Conservation (phyloP, 1,140 invertebrate genomes). For the Zaprionus inermis region DNA sequence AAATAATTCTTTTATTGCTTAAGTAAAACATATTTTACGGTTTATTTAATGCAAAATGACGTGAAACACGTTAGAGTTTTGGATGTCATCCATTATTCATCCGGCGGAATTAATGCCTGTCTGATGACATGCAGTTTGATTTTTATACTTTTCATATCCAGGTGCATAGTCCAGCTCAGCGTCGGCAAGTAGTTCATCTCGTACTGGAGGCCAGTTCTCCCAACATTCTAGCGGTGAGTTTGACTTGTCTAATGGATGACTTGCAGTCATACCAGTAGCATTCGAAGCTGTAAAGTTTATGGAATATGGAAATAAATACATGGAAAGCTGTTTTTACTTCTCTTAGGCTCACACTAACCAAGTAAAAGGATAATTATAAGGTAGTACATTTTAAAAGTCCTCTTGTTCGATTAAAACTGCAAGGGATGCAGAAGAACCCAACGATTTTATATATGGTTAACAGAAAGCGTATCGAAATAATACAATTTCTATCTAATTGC, state of each 20-base stretch:
- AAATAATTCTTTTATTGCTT: constrained; percentile 39
- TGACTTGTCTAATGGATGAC: neutral
- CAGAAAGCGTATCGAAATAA: neutral
- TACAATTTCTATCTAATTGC: neutral
- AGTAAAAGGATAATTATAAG: constrained; percentile 5
- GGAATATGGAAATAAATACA: neutral
- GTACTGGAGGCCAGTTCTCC: constrained; percentile 35
- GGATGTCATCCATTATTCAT: constrained; percentile 1
- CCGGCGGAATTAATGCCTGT: neutral
- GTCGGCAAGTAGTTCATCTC: constrained; percentile 54
- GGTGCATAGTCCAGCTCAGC: constrained; percentile 57
- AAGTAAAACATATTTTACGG: constrained; percentile 8
- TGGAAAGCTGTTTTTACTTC: neutral
- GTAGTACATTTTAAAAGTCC: constrained; percentile 19
- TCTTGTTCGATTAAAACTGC: constrained; percentile 25
- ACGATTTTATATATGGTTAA: constrained; percentile 54
- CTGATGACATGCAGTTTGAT: constrained; percentile 5
- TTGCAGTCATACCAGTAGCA: constrained; percentile 9
- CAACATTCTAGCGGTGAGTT: neutral
- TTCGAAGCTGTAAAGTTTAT: constrained; percentile 19
- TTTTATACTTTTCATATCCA: constrained; percentile 21
- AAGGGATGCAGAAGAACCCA: constrained; percentile 34
- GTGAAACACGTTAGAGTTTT: neutral
- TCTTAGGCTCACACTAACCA: constrained; percentile 14
- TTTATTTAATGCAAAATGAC: constrained; percentile 1